Evolutionary conservation across 2,888 invertebrate species (phyloP), one percentile per base, ranked within the genome.

Genomic region (Synanthedon myopaeformis): DNA sequence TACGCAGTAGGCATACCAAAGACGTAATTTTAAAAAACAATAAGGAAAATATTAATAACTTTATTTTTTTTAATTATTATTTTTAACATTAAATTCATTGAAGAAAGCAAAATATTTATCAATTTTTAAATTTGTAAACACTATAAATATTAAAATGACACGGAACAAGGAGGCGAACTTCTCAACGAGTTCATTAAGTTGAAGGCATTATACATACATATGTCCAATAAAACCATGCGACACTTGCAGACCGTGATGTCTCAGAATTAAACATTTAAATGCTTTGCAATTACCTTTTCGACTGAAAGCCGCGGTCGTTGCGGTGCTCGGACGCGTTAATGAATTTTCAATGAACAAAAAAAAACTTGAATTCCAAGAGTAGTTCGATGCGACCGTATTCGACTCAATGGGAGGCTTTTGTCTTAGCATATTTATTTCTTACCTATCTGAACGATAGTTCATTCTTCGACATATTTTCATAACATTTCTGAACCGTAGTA

Each of bases 231-330:
- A 74, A 69, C 70, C 68, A 63, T 57, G 61, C 62, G 66, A 71
- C 71, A 72, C 69, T 71, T 66, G 66, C 62, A 52, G 52, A 41
- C 54, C 42, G 66, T 68, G 67, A 66, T 67, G 66, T 70, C 70
- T 70, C 67, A 65, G 66, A 74, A 72, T 75, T 75, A 69, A 76
- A 76, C 67, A 75, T 79, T 79, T 76, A 77, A 79, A 77, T 69
- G 66, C 67, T 68, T 63, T 69, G 62, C 76, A 75, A 76, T 80
- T 79, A 76, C 73, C 70, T 74, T 76, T 76, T 75, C 67, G 71
- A 69, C 71, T 70, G 72, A 66, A 76, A 79, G 79, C 76, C 76
- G 75, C 67, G 65, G 73, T 69, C 70, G 63, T 70, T 70, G 70
- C 70, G 62, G 71, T 70, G 70, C 70, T 62, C 62, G 60, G 59